Percentiles rank a stretch among this genome's conserved stretches.
phyloP scores from a whole-genome alignment of 1,140 invertebrate species.

The Calephelis virginiensis region DNA sequence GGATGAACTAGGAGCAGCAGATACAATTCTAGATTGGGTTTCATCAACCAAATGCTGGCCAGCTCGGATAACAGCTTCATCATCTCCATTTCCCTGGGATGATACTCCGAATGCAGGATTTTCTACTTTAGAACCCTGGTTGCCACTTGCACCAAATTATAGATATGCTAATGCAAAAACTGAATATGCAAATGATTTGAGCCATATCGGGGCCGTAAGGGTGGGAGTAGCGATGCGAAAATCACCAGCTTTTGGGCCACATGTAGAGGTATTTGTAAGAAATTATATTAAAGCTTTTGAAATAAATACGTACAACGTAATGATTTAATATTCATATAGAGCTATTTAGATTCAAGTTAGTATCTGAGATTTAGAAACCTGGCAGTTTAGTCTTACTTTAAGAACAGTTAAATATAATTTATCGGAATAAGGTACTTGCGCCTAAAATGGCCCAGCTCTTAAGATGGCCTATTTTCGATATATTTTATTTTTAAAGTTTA shows the following conservation, averaged over 20 bases:
- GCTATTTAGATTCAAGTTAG: too few relatives aligned
- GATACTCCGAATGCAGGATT: constrained; percentile 79
- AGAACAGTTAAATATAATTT: too few relatives aligned
- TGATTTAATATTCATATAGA: too few relatives aligned
- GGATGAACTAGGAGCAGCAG: constrained; percentile 84
- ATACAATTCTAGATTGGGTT: constrained; percentile 73
- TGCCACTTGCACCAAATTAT: constrained; percentile 80
- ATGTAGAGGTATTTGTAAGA: constrained; percentile 48
- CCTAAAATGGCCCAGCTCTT: too few relatives aligned
- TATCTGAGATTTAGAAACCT: too few relatives aligned
- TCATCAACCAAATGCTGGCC: constrained; percentile 51
- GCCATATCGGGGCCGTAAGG: constrained; percentile 58
- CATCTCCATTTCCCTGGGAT: constrained; percentile 88
- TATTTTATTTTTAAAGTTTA: too few relatives aligned
- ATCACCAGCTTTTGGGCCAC: constrained; percentile 57
- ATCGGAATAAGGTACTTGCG: too few relatives aligned
- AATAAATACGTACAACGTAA: too few relatives aligned
- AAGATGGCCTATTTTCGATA: too few relatives aligned
- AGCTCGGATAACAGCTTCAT: constrained; percentile 30
- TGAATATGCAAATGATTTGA: constrained; percentile 62
- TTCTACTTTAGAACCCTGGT: constrained; percentile 76
- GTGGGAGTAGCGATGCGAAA: constrained; percentile 59
- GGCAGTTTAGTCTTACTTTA: too few relatives aligned
- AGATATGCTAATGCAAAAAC: constrained; percentile 77
- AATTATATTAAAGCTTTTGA: background rate